These are phyloP conservation scores for Coelopa frigida DNA, from an alignment of 1,140 invertebrate genomes.

Conservation along the genomic window DNA sequence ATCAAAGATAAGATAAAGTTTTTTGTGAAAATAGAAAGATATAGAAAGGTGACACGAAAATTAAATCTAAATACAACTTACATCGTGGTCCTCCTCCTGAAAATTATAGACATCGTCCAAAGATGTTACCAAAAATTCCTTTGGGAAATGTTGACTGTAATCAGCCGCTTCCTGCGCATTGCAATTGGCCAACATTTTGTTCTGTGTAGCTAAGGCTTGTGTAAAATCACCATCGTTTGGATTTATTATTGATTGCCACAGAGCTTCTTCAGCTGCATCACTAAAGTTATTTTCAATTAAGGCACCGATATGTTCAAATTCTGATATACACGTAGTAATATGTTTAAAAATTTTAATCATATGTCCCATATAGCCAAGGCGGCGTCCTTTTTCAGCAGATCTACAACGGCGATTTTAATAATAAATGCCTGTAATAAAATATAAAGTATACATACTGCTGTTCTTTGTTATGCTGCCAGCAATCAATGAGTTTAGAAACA, in stretches of 20 bases:
- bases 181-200: slow-evolving; percentile 33
- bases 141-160: slow-evolving; percentile 21
- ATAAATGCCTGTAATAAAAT: neutral
- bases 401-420: slow-evolving; percentile 14
- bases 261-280: slow-evolving; percentile 24
- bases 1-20: too few relatives aligned
- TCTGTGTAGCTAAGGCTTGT: slow-evolving; percentile 28
- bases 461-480: slow-evolving; percentile 57
- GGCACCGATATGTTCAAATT: slow-evolving; percentile 42
- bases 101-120: too few relatives aligned
- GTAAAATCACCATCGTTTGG: slow-evolving; percentile 34
- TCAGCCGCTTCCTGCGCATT: slow-evolving; percentile 36
- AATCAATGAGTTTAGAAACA: slow-evolving; percentile 58
- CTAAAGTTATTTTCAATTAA: slow-evolving; percentile 32
- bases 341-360: slow-evolving; percentile 56
- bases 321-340: slow-evolving; percentile 36
- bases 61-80: too few relatives aligned
- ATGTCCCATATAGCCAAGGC: slow-evolving; percentile 71
- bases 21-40: too few relatives aligned
- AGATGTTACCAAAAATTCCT: slow-evolving; percentile 24
- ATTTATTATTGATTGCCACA: slow-evolving; percentile 36
- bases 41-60: too few relatives aligned
- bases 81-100: too few relatives aligned
- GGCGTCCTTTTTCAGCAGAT: slow-evolving; percentile 42
- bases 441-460: slow-evolving; percentile 46